Base-by-base conservation (phyloP, 2,888 invertebrate genomes). In the Carcina quercana region DNA sequence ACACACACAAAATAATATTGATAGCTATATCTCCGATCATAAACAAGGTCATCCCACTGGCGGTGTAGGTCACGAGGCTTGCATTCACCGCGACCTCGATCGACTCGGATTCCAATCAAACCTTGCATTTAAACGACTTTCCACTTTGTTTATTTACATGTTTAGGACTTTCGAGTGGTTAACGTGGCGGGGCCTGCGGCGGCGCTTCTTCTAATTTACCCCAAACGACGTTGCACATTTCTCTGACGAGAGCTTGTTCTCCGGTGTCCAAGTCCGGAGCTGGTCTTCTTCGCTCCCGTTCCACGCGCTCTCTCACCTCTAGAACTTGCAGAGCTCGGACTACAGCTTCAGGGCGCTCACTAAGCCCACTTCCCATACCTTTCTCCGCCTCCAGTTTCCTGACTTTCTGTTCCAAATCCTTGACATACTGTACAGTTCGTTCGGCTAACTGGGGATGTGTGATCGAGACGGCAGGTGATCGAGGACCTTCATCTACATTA, bases 181-280 rank as follows among this genome's bases (percentile, higher is more conserved):
- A 70, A 49, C 80, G 80, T 7, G 80, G 82, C 0, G 82, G 79
- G 1, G 79, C 79, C 39, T 75, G 80, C 26, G 90, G 89, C n/a
- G 93, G 92, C 25, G 88, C 92, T 52, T 94, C 94, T 71, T 95
- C 95, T 32, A 95, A 73, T 72, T 95, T 95, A 42, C 95, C 89
- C 95, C 95, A 95, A 24, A 95, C 95, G 29, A 95, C 95, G 78
- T 97, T 96, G 78, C 96, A 97, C 96, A 97, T 96, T 83, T 97
- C 96, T 53, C 96, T 87, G 28, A 97, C 94, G 33, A 97, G 86
- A 3, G 96, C 96, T 65, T 95, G 96, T 68, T 96, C 96, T 10
- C 94, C 94, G 50, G 95, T 92, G 56, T 94, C 91, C 86, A 89
- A 88, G 64, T 89, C 91, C 42, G 88, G 86, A 2, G 86, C 83